These are phyloP conservation scores for Stichodactyla mertensii DNA, from an alignment of 64 coral and sea anemone genomes.

Conservation along the genomic window DNA sequence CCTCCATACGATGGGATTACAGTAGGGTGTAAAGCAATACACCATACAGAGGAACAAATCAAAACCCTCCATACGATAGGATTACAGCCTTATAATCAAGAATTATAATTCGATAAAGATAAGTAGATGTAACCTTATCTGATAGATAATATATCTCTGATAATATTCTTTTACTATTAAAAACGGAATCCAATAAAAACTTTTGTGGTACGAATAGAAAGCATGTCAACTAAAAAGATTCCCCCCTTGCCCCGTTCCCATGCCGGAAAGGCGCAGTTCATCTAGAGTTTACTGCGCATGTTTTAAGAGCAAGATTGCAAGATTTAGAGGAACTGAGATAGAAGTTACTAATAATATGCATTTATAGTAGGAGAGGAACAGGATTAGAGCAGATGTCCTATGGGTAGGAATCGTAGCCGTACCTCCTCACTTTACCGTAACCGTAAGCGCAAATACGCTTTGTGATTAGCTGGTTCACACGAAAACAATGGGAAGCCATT, in stretches of 20 bases:
- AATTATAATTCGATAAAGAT: not conserved
- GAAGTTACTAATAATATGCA: not conserved
- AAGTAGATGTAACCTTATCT: not conserved
- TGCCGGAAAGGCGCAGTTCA: not conserved
- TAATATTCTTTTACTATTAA: not conserved
- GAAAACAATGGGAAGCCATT: no score
- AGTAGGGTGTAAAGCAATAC: no score
- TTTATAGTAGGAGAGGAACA: not conserved
- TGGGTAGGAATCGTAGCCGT: no score
- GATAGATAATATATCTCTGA: conserved; percentile 3
- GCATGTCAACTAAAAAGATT: not conserved
- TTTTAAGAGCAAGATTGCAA: not conserved
- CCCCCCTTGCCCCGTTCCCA: not conserved
- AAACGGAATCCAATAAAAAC: not conserved
- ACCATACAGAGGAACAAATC: not conserved
- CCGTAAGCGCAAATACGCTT: no score
- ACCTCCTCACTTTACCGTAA: no score
- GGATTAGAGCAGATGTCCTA: not conserved
- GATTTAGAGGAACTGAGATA: not conserved
- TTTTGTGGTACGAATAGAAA: not conserved
- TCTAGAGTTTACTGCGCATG: not conserved
- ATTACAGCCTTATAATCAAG: not conserved
- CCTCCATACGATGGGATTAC: no score
- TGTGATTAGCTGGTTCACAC: no score
- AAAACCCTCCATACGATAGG: not conserved